phyloP scores from a whole-genome alignment of 1,140 invertebrate genomes.

The Drosophila orosa region DNA sequence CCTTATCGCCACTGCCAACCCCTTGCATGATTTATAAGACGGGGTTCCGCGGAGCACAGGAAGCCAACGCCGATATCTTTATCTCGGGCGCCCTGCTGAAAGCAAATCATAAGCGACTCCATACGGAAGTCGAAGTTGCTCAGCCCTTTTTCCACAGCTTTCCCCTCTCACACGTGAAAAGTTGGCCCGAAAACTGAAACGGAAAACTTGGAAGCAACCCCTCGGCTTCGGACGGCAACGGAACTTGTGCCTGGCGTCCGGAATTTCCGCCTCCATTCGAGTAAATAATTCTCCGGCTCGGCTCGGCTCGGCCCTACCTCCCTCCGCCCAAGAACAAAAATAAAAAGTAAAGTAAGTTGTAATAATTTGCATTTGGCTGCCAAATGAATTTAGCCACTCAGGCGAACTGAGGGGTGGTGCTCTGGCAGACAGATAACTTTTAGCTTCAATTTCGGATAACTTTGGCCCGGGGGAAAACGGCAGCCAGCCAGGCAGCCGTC shows the following conservation, averaged over 20 bases:
- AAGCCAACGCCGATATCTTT: slow-evolving; percentile 62
- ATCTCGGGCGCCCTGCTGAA: slow-evolving; percentile 57
- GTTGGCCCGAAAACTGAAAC: slow-evolving; percentile 38
- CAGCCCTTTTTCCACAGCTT: slow-evolving; percentile 6
- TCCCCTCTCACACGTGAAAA: slow-evolving; percentile 32
- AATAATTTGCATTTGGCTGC: slow-evolving; percentile 81
- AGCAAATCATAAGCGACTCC: slow-evolving; percentile 73
- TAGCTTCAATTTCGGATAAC: slow-evolving; percentile 72
- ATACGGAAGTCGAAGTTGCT: slow-evolving; percentile 64
- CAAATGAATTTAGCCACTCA: slow-evolving; percentile 81
- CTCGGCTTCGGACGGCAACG: slow-evolving; percentile 29
- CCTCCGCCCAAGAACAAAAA: slow-evolving; percentile 24
- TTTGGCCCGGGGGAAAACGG: slow-evolving; percentile 42
- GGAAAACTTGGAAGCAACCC: slow-evolving; percentile 51
- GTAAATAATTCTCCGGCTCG: slow-evolving; percentile 71
- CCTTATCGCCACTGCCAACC: slow-evolving; percentile 62
- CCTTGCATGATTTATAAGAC: slow-evolving; percentile 64
- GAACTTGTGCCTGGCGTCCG: slow-evolving; percentile 42
- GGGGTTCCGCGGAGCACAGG: slow-evolving; percentile 32
- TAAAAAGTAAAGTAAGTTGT: slow-evolving; percentile 76
- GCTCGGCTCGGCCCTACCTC: slow-evolving; percentile 6
- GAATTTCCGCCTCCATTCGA: slow-evolving; percentile 57
- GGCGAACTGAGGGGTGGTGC: slow-evolving; percentile 35
- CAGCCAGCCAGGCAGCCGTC: slow-evolving; percentile 1
- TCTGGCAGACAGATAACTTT: slow-evolving; percentile 68